Evolutionary conservation across 2,113 vertebrate genomes (phyloP), one percentile per base, ranked within the genome.

Genomic region (Campylomormyrus tamandua): DNA sequence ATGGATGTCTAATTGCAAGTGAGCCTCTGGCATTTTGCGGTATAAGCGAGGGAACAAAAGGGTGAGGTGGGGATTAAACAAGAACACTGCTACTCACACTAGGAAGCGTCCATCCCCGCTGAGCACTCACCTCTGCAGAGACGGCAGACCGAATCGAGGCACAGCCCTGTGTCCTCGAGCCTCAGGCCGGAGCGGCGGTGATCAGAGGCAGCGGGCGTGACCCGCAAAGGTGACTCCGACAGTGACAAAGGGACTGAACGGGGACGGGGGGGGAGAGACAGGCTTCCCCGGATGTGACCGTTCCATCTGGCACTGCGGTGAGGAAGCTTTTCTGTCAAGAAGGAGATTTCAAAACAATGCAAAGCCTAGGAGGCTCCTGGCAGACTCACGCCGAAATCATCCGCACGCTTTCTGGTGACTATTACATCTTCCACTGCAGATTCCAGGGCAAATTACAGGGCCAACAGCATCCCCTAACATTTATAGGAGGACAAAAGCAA

Each of bases 401-500:
- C 27, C 10, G 4, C 62, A 4, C 10, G 62, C n/a, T 66, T 66
- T 66, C n/a, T 1, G 10, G 3, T 10, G n/a, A 42, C 35, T 39
- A 80, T 80, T 42, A 19, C 35, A 80, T 4, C 35, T 74, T 50
- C 45, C 66, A 27, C 58, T 49, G 62, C 53, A 83, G 90, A 90
- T 90, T 90, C 39, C 88, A 66, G 62, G 27, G 83, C 87, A 86
- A 90, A 66, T 89, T 62, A 88, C 58, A 42, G 88, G 70, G 83
- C 88, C 89, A 90, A 90, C 62, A 90, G 88, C 77, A 39, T 56
- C 90, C 89, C 70, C 48, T 52, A 46, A 50, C 89, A 91, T 91
- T 53, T 85, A 91, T 91, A 88, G 88, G 85, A 70, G 46, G 83
- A 48, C 62, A 83, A 66, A 70, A 86, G 88, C 21, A 49, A 58